A percentile compares a stretch with the other conserved stretches of the same genome.
Evolutionary conservation across 2,797 vertebrate genomes (phyloP).

Genomic region (Chanos chanos): DNA sequence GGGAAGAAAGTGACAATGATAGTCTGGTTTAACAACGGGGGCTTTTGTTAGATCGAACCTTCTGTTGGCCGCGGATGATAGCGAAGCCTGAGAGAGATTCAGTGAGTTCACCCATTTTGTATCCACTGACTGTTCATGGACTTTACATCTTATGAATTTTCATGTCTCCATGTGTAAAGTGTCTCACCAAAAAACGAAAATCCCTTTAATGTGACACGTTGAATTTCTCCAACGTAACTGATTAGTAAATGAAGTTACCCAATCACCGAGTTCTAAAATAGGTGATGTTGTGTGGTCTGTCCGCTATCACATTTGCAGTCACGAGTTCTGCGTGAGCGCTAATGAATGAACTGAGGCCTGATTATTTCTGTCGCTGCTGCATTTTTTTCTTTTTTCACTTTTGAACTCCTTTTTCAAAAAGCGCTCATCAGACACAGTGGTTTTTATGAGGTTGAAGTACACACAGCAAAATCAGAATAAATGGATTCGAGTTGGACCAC

Average conservation of each 20-base stretch:
- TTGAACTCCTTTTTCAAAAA: neutral
- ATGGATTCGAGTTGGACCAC: constrained; percentile 9
- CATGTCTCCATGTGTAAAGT: neutral
- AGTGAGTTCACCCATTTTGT: neutral
- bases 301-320: too few species aligned
- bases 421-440: too few species aligned
- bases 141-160: neutral
- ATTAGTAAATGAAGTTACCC: neutral
- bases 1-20: neutral
- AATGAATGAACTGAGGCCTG: neutral
- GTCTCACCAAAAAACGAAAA: too few species aligned
- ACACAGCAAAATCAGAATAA: neutral
- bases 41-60: neutral
- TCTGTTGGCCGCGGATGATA: neutral
- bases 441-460: too few species aligned
- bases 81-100: neutral
- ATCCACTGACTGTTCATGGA: neutral
- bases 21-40: neutral
- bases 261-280: neutral
- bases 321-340: neutral
- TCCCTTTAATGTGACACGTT: neutral
- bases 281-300: neutral
- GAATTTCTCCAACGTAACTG: neutral
- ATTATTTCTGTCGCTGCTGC: neutral
- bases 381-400: neutral